Evolutionary conservation across 2,797 vertebrate species (phyloP).

Genomic region (Tamandua tetradactyla): DNA sequence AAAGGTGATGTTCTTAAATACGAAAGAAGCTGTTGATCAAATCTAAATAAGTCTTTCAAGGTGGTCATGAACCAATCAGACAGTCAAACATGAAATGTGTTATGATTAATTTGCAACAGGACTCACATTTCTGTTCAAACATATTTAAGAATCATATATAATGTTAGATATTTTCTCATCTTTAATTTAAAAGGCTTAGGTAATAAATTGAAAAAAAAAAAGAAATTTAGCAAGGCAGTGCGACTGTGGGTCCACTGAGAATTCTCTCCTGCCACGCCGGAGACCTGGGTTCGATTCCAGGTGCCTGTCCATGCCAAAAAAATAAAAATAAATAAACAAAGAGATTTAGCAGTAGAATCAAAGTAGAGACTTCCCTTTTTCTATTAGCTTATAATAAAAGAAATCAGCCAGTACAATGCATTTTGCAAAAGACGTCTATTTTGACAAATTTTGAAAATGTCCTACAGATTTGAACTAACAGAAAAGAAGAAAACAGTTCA

Average conservation of each 20-base stretch:
- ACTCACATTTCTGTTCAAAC: neutral
- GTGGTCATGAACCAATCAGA: neutral
- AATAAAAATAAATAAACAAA: no score
- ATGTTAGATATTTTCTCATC: neutral
- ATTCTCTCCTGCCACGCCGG: no score
- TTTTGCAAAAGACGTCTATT: constrained; percentile 23
- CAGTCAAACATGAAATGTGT: neutral
- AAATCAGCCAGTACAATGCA: neutral
- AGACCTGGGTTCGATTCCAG: no score
- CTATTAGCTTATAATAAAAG: neutral
- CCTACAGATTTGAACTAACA: neutral
- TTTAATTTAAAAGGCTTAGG: constrained; percentile 1
- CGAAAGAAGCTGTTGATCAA: neutral
- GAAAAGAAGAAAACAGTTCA: constrained; percentile 1
- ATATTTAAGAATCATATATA: constrained; percentile 2
- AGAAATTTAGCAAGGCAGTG: no score
- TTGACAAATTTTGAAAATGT: constrained; percentile 6
- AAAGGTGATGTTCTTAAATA: neutral
- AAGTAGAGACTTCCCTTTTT: neutral
- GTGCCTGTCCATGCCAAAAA: no score
- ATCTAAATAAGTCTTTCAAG: neutral
- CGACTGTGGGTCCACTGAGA: no score
- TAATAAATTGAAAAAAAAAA: neutral
- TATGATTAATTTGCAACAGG: neutral
- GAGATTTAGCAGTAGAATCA: constrained; percentile 21